Evolutionary conservation across 1,140 invertebrate genomes (phyloP).

Genomic region (Caerostris extrusa): DNA sequence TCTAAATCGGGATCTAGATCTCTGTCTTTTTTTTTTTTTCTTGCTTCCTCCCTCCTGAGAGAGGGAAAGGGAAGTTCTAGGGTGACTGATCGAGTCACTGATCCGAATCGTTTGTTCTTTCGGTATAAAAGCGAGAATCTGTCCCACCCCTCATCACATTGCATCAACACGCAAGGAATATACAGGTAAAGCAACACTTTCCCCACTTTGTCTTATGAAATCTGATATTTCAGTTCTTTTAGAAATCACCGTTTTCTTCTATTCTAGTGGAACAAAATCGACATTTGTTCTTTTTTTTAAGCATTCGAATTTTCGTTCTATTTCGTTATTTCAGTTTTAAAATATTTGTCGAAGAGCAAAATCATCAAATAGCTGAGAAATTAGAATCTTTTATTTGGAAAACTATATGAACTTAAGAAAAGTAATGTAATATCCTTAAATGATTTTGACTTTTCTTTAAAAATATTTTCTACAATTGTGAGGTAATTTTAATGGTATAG

Average conservation of each 20-base stretch:
- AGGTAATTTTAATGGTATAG: no score
- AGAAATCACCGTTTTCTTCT: not conserved
- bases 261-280: not conserved
- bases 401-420: no score
- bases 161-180: not conserved
- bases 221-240: not conserved
- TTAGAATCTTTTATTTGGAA: no score
- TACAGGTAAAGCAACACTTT: constrained; percentile 9
- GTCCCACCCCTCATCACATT: not conserved
- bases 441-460: no score
- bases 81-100: constrained; percentile 28
- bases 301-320: not conserved
- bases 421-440: no score
- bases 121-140: constrained; percentile 47
- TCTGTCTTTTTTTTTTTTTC: not conserved
- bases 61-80: constrained; percentile 25
- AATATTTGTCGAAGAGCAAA: no score
- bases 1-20: constrained; percentile 33
- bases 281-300: not conserved
- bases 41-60: not conserved
- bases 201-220: not conserved
- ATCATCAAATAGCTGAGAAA: no score
- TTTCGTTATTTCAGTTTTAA: not conserved
- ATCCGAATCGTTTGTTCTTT: constrained; percentile 18
- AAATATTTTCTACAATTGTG: no score